Base-by-base conservation (phyloP, 2,113 vertebrate genomes). In the Sciurus niger region DNA sequence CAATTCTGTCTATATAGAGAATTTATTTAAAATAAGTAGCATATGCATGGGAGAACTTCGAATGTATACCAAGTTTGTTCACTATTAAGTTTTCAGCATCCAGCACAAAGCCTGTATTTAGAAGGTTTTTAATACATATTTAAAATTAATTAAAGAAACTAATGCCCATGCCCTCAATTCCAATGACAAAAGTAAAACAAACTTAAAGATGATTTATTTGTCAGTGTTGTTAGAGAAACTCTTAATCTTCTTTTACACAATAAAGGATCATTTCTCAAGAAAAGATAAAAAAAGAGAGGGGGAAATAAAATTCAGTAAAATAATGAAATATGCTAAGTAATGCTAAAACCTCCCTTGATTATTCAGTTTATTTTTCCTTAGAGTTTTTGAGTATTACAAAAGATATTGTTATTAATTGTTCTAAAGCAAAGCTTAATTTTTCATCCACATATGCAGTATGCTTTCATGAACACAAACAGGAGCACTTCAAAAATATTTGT, bases 361-460 rank as follows among this genome's bases (percentile, higher is more conserved):
- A n/a, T 88, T 85, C 40, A 32, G 17, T 89, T 95, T 73, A 94
- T 92, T 96, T 97, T 91, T 34, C 78, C 78, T 72, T 90, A 40
- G 92, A 78, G 79, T 76, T 84, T 79, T 93, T 89, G 90, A 85
- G 55, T 68, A 6, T 91, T 93, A 86, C 68, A 85, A 95, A 95
- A 96, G 32, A 76, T 93, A 76, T 24, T 53, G 58, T 89, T 97
- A 95, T 90, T 93, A 97, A 95, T 97, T 96, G 76, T 85, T 92
- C 58, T 51, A 70, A 84, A 77, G 32, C 5, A 90, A 95, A 37
- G 1, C 12, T 93, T 93, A 48, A 74, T 97, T 97, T 97, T 96
- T 93, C 65, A 92, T 95, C n/a, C 93, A 95, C 40, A 82, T 70
- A 86, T 53, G 55, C n/a, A 82, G n/a, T 48, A 65, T 92, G 63